Percentiles rank a stretch among this genome's conserved stretches.
phyloP scores from a whole-genome alignment of 2,888 invertebrate species.

The Gastrophysa polygoni region DNA sequence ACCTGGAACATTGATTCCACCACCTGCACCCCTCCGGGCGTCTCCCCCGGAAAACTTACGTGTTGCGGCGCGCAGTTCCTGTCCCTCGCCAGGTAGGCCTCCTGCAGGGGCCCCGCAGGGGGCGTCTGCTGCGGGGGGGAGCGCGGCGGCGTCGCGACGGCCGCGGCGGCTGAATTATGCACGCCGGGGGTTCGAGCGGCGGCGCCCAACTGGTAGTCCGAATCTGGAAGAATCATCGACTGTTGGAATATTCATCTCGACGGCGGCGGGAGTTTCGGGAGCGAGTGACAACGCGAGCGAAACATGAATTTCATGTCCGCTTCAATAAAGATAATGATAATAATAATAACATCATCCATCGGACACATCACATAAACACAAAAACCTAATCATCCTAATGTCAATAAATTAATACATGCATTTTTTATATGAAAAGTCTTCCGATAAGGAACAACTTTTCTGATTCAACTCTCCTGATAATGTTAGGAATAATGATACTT shows the following conservation, averaged over 20 bases:
- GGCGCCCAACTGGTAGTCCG: conserved; percentile 75
- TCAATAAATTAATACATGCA: too few species aligned
- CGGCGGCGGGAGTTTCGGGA: too few species aligned
- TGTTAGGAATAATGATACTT: too few species aligned
- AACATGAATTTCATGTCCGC: too few species aligned
- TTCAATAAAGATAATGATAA: too few species aligned
- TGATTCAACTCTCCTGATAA: too few species aligned
- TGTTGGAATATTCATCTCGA: conserved; percentile 25
- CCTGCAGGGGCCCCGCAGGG: conserved; percentile 51
- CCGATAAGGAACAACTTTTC: too few species aligned
- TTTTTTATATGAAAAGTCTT: too few species aligned
- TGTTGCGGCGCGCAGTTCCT: conserved; percentile 54
- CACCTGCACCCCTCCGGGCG: neutral
- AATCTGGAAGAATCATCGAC: conserved; percentile 60
- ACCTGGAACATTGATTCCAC: too few species aligned
- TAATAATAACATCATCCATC: too few species aligned
- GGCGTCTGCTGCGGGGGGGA: conserved; percentile 24
- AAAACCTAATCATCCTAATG: too few species aligned
- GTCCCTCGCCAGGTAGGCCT: conserved; percentile 57
- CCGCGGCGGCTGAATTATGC: conserved; percentile 55
- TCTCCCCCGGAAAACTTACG: conserved; percentile 53
- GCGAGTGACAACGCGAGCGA: conserved; percentile 14
- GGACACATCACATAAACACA: too few species aligned
- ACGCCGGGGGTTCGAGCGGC: conserved; percentile 70
- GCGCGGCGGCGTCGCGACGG: conserved; percentile 30